These are phyloP conservation scores for Petrocephalus microphthalmus DNA, from an alignment of 2,113 vertebrate genomes.

Conservation along the genomic window DNA sequence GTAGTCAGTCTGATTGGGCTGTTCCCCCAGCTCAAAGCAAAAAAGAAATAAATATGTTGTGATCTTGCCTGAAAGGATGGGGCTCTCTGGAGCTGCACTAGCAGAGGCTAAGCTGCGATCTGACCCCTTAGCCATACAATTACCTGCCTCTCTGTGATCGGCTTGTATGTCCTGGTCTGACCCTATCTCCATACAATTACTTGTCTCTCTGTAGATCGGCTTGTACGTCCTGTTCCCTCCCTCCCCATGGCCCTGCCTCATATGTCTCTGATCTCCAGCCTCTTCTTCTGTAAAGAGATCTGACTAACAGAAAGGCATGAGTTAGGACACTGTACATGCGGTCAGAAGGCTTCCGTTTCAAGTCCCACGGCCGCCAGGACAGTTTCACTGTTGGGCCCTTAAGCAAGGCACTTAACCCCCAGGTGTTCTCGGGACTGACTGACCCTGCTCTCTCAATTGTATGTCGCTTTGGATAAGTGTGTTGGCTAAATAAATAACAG, in stretches of 20 bases:
- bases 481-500: not conserved
- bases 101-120: not conserved
- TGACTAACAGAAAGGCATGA: not conserved
- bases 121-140: not conserved
- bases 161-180: not conserved
- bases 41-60: not conserved
- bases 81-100: not conserved
- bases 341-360: not conserved
- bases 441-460: not conserved
- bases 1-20: conserved; percentile 13
- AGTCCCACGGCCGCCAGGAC: not conserved
- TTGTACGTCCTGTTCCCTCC: not conserved
- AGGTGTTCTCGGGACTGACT: not conserved
- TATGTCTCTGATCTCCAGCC: not conserved
- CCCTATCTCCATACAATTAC: no score
- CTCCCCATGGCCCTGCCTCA: not conserved
- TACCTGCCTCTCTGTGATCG: not conserved
- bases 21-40: not conserved
- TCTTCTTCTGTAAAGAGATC: not conserved
- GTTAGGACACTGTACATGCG: not conserved
- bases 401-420: not conserved
- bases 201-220: not conserved
- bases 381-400: not conserved
- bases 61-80: not conserved
- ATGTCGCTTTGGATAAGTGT: not conserved